Evolutionary conservation across 2,797 vertebrate genomes (phyloP).

Genomic region (Harpagifer antarcticus): DNA sequence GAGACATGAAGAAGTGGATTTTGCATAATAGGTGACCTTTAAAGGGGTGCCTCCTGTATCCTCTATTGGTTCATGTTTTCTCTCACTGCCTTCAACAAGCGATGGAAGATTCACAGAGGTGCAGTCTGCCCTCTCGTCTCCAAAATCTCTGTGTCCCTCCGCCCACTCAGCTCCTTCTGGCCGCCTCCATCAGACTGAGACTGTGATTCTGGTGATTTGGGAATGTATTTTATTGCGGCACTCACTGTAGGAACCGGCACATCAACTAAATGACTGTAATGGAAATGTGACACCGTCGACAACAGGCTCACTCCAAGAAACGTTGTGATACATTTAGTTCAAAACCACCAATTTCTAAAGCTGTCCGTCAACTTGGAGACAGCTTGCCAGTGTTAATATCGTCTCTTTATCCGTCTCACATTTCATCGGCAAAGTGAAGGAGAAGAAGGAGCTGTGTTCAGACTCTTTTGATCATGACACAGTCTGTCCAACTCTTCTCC

Average conservation of each 20-base stretch:
- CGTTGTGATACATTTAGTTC: constrained; percentile 63
- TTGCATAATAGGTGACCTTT: too few relatives aligned
- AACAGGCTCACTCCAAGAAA: constrained; percentile 38
- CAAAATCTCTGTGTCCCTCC: constrained; percentile 51
- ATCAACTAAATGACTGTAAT: constrained; percentile 56
- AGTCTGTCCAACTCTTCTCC: constrained; percentile 29
- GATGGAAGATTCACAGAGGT: constrained; percentile 39
- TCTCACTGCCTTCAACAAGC: constrained; percentile 19
- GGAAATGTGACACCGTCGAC: constrained; percentile 57
- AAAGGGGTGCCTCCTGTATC: neutral
- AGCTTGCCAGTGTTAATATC: constrained; percentile 58
- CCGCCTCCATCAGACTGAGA: constrained; percentile 42
- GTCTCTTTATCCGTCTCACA: constrained; percentile 52
- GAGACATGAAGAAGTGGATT: too few relatives aligned
- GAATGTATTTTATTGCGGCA: constrained; percentile 48
- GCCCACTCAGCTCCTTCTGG: constrained; percentile 54
- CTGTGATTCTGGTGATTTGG: constrained; percentile 38
- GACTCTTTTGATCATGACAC: constrained; percentile 62
- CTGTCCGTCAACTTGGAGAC: constrained; percentile 63
- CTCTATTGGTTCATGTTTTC: constrained; percentile 31
- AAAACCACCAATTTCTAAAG: constrained; percentile 62
- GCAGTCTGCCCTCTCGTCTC: constrained; percentile 43
- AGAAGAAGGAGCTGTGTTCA: constrained; percentile 29
- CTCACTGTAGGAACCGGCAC: constrained; percentile 30
- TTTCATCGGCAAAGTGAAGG: constrained; percentile 52